Conservation (phyloP, 2,113 vertebrate genomes). For the Syrmaticus mikado region DNA sequence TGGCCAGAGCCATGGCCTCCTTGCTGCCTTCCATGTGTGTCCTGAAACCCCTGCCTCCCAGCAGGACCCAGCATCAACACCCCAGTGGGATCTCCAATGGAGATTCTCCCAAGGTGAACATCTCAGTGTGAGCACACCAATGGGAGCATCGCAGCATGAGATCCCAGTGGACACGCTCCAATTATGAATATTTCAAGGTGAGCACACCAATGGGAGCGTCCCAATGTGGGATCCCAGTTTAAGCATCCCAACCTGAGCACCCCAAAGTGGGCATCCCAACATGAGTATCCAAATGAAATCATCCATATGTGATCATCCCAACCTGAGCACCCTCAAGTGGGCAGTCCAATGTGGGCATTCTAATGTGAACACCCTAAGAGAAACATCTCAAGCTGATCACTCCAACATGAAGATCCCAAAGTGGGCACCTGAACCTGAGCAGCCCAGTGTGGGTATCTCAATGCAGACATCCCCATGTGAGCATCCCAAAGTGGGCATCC, state of each 20-base stretch:
- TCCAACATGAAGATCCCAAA: neutral
- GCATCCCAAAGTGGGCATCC: neutral
- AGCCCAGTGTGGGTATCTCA: too few relatives aligned
- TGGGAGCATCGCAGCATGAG: rapidly evolving
- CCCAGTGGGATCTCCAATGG: too few relatives aligned
- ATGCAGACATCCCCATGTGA: rapidly evolving
- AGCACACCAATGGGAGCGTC: rapidly evolving
- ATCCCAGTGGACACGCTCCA: too few relatives aligned
- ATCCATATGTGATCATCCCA: too few relatives aligned
- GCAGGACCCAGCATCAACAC: too few relatives aligned
- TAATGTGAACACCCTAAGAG: rapidly evolving
- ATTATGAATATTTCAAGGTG: rapidly evolving
- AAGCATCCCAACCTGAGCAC: rapidly evolving
- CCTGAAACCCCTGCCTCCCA: neutral
- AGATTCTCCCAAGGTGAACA: too few relatives aligned
- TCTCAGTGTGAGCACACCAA: neutral
- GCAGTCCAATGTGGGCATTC: rapidly evolving
- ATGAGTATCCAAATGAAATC: rapidly evolving
- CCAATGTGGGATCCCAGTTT: rapidly evolving
- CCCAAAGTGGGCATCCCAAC: too few relatives aligned
- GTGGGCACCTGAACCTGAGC: neutral
- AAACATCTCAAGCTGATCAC: neutral
- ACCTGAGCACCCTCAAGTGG: rapidly evolving
- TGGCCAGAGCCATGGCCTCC: neutral
- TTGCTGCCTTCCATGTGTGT: rapidly evolving